These are phyloP conservation scores for Carduelis carduelis DNA, from an alignment of 2,797 vertebrate genomes.

Conservation along the genomic window DNA sequence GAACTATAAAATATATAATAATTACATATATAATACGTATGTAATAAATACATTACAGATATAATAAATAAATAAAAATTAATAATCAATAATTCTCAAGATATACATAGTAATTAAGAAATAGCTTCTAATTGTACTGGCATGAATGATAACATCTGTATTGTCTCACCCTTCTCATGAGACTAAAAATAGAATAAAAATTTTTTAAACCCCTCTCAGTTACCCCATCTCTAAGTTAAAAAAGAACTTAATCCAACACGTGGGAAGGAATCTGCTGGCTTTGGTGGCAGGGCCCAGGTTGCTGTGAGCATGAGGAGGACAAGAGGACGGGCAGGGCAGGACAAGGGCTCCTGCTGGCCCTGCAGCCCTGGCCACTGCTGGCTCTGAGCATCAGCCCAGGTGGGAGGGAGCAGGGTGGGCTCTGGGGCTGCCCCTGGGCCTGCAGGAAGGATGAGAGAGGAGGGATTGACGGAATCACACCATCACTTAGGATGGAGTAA, in stretches of 20 bases:
- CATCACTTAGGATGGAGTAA: background rate
- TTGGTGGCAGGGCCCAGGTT: background rate
- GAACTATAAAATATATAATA: background rate
- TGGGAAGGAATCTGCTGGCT: background rate
- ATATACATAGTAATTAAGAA: background rate
- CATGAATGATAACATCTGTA: background rate
- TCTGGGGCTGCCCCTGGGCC: background rate
- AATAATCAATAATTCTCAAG: too few species aligned
- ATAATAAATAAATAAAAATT: too few species aligned
- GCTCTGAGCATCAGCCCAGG: fast-evolving
- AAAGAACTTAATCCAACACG: background rate
- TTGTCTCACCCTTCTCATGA: background rate
- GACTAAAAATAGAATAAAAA: background rate
- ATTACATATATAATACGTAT: too few species aligned
- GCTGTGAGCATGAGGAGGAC: fast-evolving
- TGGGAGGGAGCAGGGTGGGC: background rate
- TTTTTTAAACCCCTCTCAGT: background rate
- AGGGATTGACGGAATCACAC: background rate
- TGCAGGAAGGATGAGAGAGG: background rate
- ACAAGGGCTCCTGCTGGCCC: background rate
- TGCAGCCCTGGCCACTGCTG: background rate
- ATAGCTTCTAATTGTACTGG: background rate
- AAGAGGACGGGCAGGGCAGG: background rate
- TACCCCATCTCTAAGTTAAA: background rate
- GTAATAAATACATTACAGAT: too few species aligned